A percentile compares a stretch with the other conserved stretches of the same genome.
These are phyloP conservation scores for Drosophila neocordata DNA, from an alignment of 1,140 invertebrate genomes.

Conservation along the genomic window DNA sequence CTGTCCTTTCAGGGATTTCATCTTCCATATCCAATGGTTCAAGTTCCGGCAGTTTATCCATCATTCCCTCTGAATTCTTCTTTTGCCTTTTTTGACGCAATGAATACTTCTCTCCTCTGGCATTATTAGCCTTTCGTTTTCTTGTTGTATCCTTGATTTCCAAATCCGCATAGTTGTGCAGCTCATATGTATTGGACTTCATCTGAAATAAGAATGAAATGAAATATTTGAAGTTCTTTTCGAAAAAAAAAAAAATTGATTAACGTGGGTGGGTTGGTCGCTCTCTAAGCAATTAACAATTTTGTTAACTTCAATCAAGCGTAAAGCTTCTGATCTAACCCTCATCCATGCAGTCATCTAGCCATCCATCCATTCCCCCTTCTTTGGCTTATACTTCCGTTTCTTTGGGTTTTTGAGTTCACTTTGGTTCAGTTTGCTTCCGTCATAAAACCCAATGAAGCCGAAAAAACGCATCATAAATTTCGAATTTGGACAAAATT, in stretches of 20 bases:
- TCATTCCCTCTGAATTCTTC: conserved; percentile 25
- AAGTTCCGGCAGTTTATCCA: conserved; percentile 12
- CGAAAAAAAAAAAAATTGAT: conserved; percentile 17
- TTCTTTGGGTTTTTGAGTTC: conserved; percentile 53
- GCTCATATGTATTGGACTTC: conserved; percentile 72
- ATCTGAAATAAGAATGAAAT: conserved; percentile 59
- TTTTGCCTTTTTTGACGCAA: conserved; percentile 76
- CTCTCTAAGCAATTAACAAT: conserved; percentile 72
- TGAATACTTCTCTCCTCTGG: conserved; percentile 75
- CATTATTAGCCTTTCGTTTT: conserved; percentile 49
- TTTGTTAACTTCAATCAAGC: conserved; percentile 53
- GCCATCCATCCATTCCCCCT: conserved; percentile 30
- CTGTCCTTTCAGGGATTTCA: conserved; percentile 11
- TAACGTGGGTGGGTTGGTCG: conserved; percentile 26
- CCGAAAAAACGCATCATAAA: conserved; percentile 68
- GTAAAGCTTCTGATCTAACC: conserved; percentile 58
- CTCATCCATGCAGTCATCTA: conserved; percentile 9
- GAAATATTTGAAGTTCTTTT: conserved; percentile 38
- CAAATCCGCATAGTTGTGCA: conserved; percentile 72
- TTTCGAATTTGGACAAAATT: conserved; percentile 38
- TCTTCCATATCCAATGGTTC: conserved; percentile 29
- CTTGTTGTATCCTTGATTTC: conserved; percentile 45
- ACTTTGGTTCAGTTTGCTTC: conserved; percentile 48
- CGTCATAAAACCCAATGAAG: conserved; percentile 74
- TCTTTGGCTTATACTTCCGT: conserved; percentile 54